Conservation (phyloP, 2,797 vertebrate genomes). For the Vireo griseus region DNA sequence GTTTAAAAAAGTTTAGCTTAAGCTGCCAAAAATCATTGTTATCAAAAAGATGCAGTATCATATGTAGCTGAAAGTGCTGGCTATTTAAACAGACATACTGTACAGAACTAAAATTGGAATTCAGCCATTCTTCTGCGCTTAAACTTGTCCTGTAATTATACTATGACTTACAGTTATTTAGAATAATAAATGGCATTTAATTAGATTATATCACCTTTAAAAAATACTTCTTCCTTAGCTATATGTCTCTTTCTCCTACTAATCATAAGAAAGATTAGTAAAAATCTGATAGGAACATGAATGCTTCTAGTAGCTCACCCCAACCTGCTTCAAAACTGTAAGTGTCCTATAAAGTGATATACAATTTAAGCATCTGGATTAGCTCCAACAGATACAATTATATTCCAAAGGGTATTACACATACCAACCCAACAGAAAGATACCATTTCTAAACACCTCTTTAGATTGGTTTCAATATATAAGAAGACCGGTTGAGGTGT, state of each 20-base stretch:
- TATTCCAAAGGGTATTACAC: background rate
- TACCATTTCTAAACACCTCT: background rate
- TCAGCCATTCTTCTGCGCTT: background rate
- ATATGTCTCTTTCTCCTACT: background rate
- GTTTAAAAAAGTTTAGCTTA: background rate
- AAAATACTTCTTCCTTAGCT: background rate
- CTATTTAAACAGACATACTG: background rate
- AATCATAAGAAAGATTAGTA: background rate
- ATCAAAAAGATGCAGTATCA: background rate
- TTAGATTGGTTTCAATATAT: background rate
- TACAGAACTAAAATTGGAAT: background rate
- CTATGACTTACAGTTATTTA: background rate
- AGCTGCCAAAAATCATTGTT: background rate
- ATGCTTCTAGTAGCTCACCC: background rate
- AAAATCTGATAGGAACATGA: background rate
- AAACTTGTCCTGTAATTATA: background rate
- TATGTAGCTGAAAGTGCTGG: background rate
- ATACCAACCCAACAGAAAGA: background rate
- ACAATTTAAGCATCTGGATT: background rate
- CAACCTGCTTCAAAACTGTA: background rate
- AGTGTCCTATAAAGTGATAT: background rate
- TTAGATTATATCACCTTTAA: background rate
- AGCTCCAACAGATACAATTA: background rate
- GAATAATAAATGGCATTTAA: background rate
- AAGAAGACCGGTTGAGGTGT: accelerated